Evolutionary conservation across 2,797 vertebrate genomes (phyloP).

Genomic region (Platyrinchus mystaceus): DNA sequence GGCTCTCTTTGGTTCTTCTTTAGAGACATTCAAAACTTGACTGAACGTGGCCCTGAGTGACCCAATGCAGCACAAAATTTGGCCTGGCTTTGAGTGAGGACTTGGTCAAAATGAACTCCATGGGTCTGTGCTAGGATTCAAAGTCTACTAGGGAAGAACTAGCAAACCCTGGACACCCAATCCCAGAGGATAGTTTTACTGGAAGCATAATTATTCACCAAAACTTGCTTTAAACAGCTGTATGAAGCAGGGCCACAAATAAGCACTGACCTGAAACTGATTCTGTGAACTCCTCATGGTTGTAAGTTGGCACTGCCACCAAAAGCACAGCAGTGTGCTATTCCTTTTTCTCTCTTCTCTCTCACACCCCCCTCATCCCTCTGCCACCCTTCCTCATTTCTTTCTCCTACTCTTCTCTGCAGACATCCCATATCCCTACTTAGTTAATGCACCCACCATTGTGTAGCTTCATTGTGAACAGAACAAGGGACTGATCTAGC

Average conservation of each 20-base stretch:
- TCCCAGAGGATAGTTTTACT: neutral
- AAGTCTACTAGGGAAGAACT: neutral
- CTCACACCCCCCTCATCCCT: no score
- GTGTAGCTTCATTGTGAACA: neutral
- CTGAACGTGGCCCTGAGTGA: neutral
- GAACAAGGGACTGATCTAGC: neutral
- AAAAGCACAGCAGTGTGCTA: neutral
- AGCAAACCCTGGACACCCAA: neutral
- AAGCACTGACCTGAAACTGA: neutral
- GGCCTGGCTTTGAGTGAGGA: neutral
- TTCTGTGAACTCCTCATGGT: neutral
- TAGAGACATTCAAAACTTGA: neutral
- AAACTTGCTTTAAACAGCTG: neutral
- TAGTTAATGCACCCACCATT: neutral
- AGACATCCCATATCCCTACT: neutral
- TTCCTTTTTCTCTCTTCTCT: neutral
- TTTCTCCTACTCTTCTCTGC: neutral
- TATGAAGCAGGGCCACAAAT: neutral
- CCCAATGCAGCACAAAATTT: neutral
- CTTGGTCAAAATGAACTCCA: neutral
- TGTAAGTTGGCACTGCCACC: neutral
- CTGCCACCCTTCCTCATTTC: neutral
- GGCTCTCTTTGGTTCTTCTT: neutral
- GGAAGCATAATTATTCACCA: neutral
- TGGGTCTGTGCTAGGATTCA: neutral